A percentile compares a stretch with the other conserved stretches of the same genome.
phyloP scores from a whole-genome alignment of 2,888 invertebrate species.

The Platerodrilus igneus region DNA sequence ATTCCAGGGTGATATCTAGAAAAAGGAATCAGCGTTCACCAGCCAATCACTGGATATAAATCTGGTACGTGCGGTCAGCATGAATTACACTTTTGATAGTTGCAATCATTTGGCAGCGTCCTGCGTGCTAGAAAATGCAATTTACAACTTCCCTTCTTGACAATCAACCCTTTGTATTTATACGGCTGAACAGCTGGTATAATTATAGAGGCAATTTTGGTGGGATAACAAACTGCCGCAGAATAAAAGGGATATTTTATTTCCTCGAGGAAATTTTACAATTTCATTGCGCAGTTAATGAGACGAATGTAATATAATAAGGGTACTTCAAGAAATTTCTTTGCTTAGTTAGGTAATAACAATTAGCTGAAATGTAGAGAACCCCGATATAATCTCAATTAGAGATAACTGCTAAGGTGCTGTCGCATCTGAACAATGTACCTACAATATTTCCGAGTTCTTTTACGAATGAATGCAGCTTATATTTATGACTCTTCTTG shows the following conservation, averaged over 20 bases:
- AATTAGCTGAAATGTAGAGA: conserved; percentile 26
- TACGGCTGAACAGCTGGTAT: conserved; percentile 15
- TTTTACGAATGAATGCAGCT: conserved; percentile 31
- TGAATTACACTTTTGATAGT: conserved; percentile 43
- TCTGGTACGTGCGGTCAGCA: conserved; percentile 39
- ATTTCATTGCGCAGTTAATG: conserved; percentile 29
- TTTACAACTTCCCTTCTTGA: conserved; percentile 31
- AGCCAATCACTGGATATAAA: conserved; percentile 35
- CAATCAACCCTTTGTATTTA: conserved; percentile 12
- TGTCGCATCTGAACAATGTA: conserved; percentile 26
- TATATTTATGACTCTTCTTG: conserved; percentile 23
- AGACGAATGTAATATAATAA: conserved; percentile 30
- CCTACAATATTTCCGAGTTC: too few relatives aligned
- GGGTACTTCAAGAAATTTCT: conserved; percentile 18
- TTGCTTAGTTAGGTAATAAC: conserved; percentile 27
- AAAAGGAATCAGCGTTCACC: conserved; percentile 25
- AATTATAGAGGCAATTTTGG: conserved; percentile 25
- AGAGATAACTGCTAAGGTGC: conserved; percentile 26
- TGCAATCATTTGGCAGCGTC: conserved; percentile 43
- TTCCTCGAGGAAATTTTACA: conserved; percentile 30
- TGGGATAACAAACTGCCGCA: conserved; percentile 26
- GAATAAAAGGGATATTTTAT: conserved; percentile 27
- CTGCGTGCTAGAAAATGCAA: conserved; percentile 34
- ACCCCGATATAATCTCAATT: conserved; percentile 31
- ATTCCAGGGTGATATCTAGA: conserved; percentile 35